Conservation (phyloP, 2,888 invertebrate species). For the Sacculina carcini region DNA sequence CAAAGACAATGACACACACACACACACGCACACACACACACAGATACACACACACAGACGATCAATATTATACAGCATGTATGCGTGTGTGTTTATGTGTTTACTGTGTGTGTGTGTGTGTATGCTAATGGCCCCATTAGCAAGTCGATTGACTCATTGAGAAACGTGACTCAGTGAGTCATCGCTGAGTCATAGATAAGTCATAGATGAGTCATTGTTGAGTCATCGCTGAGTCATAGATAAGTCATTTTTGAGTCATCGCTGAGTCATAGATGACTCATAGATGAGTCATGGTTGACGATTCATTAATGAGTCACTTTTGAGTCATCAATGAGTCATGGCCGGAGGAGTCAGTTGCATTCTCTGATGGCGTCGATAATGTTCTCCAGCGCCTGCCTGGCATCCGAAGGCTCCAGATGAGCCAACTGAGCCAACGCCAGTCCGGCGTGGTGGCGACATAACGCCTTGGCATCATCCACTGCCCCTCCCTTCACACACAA, state of each 20-base stretch:
- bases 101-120: too few relatives aligned
- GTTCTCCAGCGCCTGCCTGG: conserved; percentile 12
- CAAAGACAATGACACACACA: not conserved
- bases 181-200: not conserved
- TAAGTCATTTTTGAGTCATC: not conserved
- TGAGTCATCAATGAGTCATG: not conserved
- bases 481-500: too few relatives aligned
- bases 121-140: too few relatives aligned
- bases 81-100: too few relatives aligned
- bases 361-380: conserved; percentile 11
- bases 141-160: too few relatives aligned
- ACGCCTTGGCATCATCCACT: conserved; percentile 9
- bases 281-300: not conserved
- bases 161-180: too few relatives aligned
- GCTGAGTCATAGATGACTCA: not conserved
- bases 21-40: too few relatives aligned
- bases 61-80: too few relatives aligned
- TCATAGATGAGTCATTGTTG: not conserved
- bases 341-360: not conserved
- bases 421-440: conserved; percentile 9
- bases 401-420: conserved; percentile 11
- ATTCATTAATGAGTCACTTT: not conserved
- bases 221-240: not conserved
- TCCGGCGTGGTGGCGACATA: conserved; percentile 9
- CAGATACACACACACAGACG: too few relatives aligned